Conservation (phyloP, 2,113 vertebrate genomes). For the Crotalus viridis region DNA sequence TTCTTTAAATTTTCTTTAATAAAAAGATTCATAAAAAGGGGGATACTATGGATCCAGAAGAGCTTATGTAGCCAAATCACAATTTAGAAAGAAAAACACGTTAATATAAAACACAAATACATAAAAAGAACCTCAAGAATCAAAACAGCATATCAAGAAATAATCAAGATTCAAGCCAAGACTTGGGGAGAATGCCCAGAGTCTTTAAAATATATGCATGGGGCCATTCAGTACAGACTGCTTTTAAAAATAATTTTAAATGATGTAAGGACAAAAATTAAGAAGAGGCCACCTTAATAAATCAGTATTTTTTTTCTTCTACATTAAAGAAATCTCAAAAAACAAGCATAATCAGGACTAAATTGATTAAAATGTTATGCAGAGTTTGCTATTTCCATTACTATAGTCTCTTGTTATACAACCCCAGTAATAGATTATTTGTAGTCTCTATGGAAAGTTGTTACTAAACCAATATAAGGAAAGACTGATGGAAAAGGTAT, state of each 20-base stretch:
- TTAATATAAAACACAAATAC: neutral
- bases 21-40: neutral
- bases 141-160: neutral
- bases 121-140: neutral
- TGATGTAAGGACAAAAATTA: neutral
- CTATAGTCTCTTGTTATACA: no score
- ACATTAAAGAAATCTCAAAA: neutral
- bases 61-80: neutral
- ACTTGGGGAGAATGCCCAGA: neutral
- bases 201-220: neutral
- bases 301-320: neutral
- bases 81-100: neutral
- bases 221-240: neutral
- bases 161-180: neutral
- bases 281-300: neutral
- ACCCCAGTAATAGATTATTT: neutral
- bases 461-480: neutral
- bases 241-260: neutral
- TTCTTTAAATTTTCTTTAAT: neutral
- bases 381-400: neutral
- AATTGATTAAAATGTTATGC: neutral
- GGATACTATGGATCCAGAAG: neutral
- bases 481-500: neutral
- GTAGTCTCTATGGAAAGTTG: neutral
- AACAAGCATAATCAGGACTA: neutral